Conservation (phyloP, 2,888 invertebrate species). For the Nineta flava region DNA sequence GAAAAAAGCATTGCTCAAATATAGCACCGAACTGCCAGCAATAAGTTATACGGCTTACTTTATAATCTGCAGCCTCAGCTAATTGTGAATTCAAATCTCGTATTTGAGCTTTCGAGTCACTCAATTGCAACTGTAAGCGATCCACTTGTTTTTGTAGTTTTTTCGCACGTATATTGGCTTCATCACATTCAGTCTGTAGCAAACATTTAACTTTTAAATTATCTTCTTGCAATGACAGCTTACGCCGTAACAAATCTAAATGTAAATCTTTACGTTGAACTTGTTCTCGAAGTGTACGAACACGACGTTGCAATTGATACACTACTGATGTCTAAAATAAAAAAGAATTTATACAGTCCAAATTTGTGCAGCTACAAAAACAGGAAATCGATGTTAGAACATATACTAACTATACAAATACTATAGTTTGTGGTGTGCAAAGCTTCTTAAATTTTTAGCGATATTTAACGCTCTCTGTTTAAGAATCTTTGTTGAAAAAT, state of each 20-base stretch:
- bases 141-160: slow-evolving; percentile 74
- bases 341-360: background rate
- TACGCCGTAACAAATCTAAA: slow-evolving; percentile 73
- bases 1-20: background rate
- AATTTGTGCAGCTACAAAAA: too few relatives aligned
- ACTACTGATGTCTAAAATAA: slow-evolving; percentile 61
- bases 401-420: too few relatives aligned
- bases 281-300: slow-evolving; percentile 75
- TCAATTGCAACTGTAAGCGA: slow-evolving; percentile 59
- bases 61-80: slow-evolving; percentile 73
- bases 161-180: slow-evolving; percentile 50
- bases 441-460: too few relatives aligned
- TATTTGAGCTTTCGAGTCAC: slow-evolving; percentile 65
- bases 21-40: too few relatives aligned
- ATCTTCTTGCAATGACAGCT: slow-evolving; percentile 71
- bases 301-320: slow-evolving; percentile 76
- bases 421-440: too few relatives aligned
- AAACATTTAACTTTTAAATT: slow-evolving; percentile 44
- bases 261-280: slow-evolving; percentile 84
- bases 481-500: too few relatives aligned
- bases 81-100: slow-evolving; percentile 74
- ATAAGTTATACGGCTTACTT: too few relatives aligned
- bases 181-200: slow-evolving; percentile 50
- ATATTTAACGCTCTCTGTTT: too few relatives aligned
- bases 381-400: too few relatives aligned